phyloP scores from a whole-genome alignment of 2,888 invertebrate genomes.

The Plagiodera versicolora region DNA sequence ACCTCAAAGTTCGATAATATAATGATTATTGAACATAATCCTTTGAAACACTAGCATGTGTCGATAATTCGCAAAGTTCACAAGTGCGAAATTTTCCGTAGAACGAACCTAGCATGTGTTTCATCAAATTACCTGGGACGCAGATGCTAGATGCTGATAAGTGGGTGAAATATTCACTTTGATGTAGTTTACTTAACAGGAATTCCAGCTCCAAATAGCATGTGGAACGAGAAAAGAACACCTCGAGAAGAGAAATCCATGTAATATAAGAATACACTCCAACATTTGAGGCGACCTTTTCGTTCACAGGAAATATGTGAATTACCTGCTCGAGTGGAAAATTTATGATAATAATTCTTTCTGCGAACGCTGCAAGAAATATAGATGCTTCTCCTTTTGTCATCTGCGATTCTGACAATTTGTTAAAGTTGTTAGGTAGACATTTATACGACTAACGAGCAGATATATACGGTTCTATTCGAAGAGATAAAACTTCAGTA shows the following conservation, averaged over 20 bases:
- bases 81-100: too few species aligned
- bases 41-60: too few species aligned
- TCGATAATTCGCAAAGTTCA: not conserved
- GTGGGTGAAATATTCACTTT: slow-evolving; percentile 16
- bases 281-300: not conserved
- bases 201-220: not conserved
- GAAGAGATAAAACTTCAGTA: too few species aligned
- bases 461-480: not conserved
- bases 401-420: not conserved
- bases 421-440: not conserved
- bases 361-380: not conserved
- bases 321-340: not conserved
- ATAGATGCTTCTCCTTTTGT: not conserved
- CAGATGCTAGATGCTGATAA: slow-evolving; percentile 16
- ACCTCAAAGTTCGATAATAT: too few species aligned
- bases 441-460: not conserved
- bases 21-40: too few species aligned
- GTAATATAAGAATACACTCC: not conserved
- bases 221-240: not conserved
- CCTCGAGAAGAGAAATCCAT: not conserved
- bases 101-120: slow-evolving; percentile 6
- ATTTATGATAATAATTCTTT: not conserved
- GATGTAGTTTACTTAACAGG: slow-evolving; percentile 11
- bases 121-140: slow-evolving; percentile 18
- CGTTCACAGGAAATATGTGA: not conserved